Evolutionary conservation across 2,113 vertebrate genomes (phyloP), one percentile per base, ranked within the genome.

Genomic region (Panthera leo): DNA sequence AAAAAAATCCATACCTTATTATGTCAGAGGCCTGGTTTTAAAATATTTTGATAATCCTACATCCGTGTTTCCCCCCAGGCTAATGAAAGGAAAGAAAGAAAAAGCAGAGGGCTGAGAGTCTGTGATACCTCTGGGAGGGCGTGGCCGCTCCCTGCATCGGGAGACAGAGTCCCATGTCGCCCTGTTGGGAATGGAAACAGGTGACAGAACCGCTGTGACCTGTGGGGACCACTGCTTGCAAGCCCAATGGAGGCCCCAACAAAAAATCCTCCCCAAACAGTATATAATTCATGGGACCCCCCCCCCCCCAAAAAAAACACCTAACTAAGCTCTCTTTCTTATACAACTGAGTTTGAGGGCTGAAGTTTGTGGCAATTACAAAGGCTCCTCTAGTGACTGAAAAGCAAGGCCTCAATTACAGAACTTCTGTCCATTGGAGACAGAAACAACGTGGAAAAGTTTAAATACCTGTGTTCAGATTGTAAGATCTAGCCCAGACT

Each of bases 401-500:
- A 73, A 89, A 65, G 9, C 48, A 21, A 67, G 39, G 53, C 18
- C 51, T 90, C 36, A 42, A 10, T 76, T 25, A 88, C 2, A 65
- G 48, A 61, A 36, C n/a, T 84, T 99, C 99, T 99, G 99, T 99
- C 99, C 99, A 99, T 99, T 99, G 99, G 99, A 99, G 99, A 99
- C 99, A 99, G 99, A 99, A 99, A 99, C 99, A 99, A 99, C 99
- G 99, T 99, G 99, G 99, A 99, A 98, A 99, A 99, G 99, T 99
- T 99, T 99, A 99, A 99, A 99, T 99, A 99, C 99, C 99, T 99
- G 99, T 99, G 99, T 99, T 99, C 99, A 99, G 99, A 99, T 99
- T 99, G 99, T 99, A 99, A 99, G 99, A 99, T 99, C 99, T 99
- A 99, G 99, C 99, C 99, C 99, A 99, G 99, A 99, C 99, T 99